A percentile compares a stretch with the other conserved stretches of the same genome.
These are phyloP conservation scores for Habropoda laboriosa DNA, from an alignment of 1,140 invertebrate species.

Conservation along the genomic window DNA sequence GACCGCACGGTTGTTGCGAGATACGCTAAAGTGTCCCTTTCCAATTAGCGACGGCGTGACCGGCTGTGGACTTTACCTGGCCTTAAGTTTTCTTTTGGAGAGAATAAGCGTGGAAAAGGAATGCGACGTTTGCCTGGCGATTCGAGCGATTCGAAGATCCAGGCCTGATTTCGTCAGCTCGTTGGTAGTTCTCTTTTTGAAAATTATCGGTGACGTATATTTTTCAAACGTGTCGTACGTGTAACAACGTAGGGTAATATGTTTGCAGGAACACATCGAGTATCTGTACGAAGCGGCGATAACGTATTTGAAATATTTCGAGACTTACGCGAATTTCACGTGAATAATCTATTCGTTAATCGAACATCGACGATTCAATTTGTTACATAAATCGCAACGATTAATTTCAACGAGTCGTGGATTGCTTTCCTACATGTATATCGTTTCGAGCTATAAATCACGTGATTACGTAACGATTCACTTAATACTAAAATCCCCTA, in stretches of 20 bases:
- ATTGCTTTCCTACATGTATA: not conserved
- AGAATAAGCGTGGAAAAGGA: conserved; percentile 67
- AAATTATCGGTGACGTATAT: not conserved
- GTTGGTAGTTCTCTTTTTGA: conserved; percentile 54
- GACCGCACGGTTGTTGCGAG: not conserved
- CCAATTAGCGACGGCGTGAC: conserved; percentile 63
- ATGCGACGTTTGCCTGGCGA: conserved; percentile 66
- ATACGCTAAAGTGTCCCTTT: not conserved
- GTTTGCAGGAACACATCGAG: conserved; percentile 67
- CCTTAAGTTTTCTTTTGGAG: conserved; percentile 63
- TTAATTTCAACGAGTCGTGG: not conserved
- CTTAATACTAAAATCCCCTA: not conserved
- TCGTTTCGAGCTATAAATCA: conserved; percentile 19
- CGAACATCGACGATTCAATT: not conserved
- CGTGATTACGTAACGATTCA: conserved; percentile 14
- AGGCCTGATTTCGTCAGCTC: conserved; percentile 60
- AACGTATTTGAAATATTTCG: conserved; percentile 68
- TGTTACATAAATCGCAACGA: conserved; percentile 13
- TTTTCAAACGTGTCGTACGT: not conserved
- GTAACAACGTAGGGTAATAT: not conserved
- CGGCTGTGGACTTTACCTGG: conserved; percentile 65
- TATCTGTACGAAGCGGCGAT: conserved; percentile 71
- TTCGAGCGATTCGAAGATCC: conserved; percentile 60
- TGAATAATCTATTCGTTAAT: conserved; percentile 25
- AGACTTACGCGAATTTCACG: conserved; percentile 72